Percentiles rank a stretch among this genome's conserved stretches.
Evolutionary conservation across 2,797 vertebrate species (phyloP).

Genomic region (Nannoperca australis): DNA sequence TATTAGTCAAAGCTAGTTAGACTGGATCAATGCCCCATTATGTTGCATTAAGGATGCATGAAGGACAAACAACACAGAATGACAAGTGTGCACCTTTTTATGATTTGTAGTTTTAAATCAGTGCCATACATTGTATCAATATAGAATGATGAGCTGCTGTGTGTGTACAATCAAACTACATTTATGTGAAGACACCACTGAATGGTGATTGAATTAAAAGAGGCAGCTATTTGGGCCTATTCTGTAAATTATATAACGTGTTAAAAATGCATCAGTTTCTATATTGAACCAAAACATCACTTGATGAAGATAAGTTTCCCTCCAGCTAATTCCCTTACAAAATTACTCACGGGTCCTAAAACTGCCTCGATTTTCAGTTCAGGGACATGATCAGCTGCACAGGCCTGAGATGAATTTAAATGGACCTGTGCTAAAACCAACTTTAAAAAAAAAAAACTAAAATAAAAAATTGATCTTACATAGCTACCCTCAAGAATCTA

Average conservation of each 20-base stretch:
- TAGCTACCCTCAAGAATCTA: neutral
- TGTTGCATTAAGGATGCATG: constrained; percentile 17
- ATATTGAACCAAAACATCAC: constrained; percentile 20
- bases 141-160: neutral
- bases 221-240: neutral
- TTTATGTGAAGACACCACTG: neutral
- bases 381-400: neutral
- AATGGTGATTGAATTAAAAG: constrained; percentile 11
- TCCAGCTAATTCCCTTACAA: constrained; percentile 1
- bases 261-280: neutral
- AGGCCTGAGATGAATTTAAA: constrained; percentile 19
- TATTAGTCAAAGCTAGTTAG: constrained; percentile 57
- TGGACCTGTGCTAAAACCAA: neutral
- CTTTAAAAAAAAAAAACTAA: neutral
- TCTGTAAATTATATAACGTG: constrained; percentile 10
- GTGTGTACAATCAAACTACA: neutral
- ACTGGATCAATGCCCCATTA: constrained; percentile 34
- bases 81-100: neutral
- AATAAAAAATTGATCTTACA: constrained; percentile 15
- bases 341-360: constrained; percentile 2
- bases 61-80: constrained; percentile 27
- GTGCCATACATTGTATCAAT: neutral
- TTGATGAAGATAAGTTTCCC: constrained; percentile 17
- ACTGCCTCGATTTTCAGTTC: neutral
- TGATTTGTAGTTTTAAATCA: neutral